phyloP scores from a whole-genome alignment of 2,888 invertebrate genomes.

The Leptopilina drosophilae region DNA sequence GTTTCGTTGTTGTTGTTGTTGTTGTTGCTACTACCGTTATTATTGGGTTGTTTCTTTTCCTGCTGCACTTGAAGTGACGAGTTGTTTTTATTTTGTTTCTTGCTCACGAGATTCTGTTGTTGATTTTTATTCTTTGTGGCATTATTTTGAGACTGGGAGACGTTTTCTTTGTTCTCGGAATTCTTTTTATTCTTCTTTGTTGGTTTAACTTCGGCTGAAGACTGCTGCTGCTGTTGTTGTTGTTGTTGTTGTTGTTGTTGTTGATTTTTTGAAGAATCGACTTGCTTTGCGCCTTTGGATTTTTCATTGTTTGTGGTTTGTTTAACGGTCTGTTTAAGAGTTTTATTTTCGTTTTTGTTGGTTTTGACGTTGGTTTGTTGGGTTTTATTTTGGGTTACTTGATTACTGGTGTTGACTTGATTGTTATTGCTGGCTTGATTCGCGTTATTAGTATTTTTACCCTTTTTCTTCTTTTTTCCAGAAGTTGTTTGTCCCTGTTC shows the following conservation, averaged over 20 bases:
- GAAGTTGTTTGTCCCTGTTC: constrained; percentile 62
- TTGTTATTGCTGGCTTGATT: constrained; percentile 54
- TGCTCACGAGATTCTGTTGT: constrained; percentile 52
- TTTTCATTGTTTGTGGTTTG: constrained; percentile 62
- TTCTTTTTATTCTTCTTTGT: constrained; percentile 73
- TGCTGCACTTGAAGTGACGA: background rate
- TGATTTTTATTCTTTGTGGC: constrained; percentile 56
- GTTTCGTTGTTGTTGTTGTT: constrained; percentile 27
- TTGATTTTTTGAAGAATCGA: constrained; percentile 50
- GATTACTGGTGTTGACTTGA: constrained; percentile 42
- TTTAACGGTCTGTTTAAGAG: constrained; percentile 54
- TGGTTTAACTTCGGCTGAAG: constrained; percentile 60
- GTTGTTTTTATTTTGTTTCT: constrained; percentile 47
- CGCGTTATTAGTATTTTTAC: constrained; percentile 61
- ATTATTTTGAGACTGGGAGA: constrained; percentile 59
- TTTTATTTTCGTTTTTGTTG: constrained; percentile 48
- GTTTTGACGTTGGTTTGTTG: constrained; percentile 59
- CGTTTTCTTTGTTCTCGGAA: constrained; percentile 70
- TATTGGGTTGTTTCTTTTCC: constrained; percentile 4
- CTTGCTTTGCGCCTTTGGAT: constrained; percentile 61
- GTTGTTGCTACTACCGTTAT: constrained; percentile 13
- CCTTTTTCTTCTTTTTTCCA: constrained; percentile 70
- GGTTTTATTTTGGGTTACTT: constrained; percentile 58
- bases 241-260: background rate
- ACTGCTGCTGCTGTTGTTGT: constrained; percentile 56